Conservation (phyloP, 2,113 vertebrate species). For the Tychaedon coryphoeus region DNA sequence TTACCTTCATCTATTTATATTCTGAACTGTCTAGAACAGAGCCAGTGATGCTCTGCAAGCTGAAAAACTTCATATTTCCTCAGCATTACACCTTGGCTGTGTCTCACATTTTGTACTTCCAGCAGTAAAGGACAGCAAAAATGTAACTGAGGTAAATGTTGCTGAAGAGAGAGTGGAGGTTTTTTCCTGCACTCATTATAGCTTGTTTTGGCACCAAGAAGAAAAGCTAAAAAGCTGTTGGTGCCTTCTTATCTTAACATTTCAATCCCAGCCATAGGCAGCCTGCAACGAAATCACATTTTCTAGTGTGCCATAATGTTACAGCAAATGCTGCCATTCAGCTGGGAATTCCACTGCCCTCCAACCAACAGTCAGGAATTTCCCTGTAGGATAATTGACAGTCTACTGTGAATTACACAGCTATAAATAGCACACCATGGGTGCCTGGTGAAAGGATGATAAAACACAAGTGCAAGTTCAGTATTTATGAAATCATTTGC, state of each 20-base stretch:
- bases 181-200: neutral
- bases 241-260: conserved; percentile 8
- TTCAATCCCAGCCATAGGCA: neutral
- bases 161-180: neutral
- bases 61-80: neutral
- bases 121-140: neutral
- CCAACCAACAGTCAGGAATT: conserved; percentile 24
- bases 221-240: neutral
- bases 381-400: neutral
- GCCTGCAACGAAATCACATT: conserved; percentile 8
- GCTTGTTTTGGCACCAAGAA: neutral
- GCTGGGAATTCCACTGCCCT: conserved; percentile 1
- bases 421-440: conserved; percentile 52
- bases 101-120: neutral
- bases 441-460: conserved; percentile 45
- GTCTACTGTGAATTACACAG: conserved; percentile 42
- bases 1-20: neutral
- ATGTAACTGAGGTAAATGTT: neutral
- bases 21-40: neutral
- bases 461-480: conserved; percentile 22
- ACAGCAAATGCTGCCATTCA: conserved; percentile 17
- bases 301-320: neutral
- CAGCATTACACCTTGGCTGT: neutral
- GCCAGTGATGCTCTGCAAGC: neutral
- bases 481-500: conserved; percentile 21